A percentile compares a stretch with the other conserved stretches of the same genome.
These are phyloP conservation scores for Tiliacea aurago DNA, from an alignment of 2,888 invertebrate genomes.

Conservation along the genomic window DNA sequence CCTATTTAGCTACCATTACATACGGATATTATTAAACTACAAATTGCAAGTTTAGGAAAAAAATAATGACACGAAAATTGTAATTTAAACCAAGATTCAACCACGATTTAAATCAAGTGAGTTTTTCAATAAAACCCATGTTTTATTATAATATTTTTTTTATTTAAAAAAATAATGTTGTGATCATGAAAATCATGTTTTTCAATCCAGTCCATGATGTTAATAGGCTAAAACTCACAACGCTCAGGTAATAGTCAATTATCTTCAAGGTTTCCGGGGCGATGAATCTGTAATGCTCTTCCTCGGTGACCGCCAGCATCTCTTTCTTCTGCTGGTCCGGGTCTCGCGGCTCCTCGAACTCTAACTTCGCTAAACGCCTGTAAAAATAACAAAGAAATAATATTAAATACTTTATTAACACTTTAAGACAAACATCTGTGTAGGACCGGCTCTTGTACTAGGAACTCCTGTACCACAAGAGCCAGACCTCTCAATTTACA, in stretches of 20 bases:
- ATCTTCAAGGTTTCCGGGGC: constrained; percentile 88
- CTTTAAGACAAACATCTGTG: background rate
- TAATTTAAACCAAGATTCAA: no score
- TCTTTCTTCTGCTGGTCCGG: constrained; percentile 92
- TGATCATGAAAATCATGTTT: background rate
- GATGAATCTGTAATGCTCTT: constrained; percentile 87
- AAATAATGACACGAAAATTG: no score
- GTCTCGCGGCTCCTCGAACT: constrained; percentile 91
- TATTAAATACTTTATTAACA: background rate
- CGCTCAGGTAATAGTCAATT: constrained; percentile 90
- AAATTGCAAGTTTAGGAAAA: no score
- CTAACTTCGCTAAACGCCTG: constrained; percentile 87
- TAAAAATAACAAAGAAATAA: background rate
- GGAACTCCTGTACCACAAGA: background rate
- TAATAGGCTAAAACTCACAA: constrained; percentile 72
- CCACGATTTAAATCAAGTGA: no score
- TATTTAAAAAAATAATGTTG: no score
- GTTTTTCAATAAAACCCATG: no score
- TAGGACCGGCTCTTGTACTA: background rate
- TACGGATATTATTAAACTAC: no score
- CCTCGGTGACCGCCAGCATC: constrained; percentile 87
- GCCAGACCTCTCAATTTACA: no score
- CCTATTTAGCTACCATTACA: no score
- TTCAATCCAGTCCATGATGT: background rate
- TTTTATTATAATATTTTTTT: no score